Evolutionary conservation across 2,888 invertebrate species (phyloP).

Genomic region (Ctena decussata): DNA sequence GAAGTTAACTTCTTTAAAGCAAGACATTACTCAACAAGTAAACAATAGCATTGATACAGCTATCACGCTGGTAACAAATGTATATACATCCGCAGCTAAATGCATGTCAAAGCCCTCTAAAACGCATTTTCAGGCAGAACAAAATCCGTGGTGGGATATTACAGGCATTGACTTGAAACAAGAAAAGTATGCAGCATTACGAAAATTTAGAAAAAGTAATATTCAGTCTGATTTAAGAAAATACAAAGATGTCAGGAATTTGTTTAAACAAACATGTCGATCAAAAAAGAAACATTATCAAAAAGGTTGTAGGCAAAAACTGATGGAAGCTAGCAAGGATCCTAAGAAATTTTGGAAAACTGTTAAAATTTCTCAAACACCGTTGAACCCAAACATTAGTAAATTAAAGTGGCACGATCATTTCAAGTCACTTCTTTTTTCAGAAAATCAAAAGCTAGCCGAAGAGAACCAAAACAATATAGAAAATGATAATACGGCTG

Average conservation of each 20-base stretch:
- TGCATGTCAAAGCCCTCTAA: background rate
- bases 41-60: slow-evolving; percentile 4
- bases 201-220: slow-evolving; percentile 5
- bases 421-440: slow-evolving; percentile 6
- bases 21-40: background rate
- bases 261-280: slow-evolving; percentile 8
- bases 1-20: background rate
- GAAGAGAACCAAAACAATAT: background rate
- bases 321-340: slow-evolving; percentile 8
- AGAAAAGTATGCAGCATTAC: background rate
- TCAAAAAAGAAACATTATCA: background rate
- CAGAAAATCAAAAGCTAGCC: background rate
- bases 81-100: background rate
- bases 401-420: slow-evolving; percentile 1
- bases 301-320: background rate
- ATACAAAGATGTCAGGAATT: slow-evolving; percentile 6
- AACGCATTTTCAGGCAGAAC: background rate
- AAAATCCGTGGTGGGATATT: background rate
- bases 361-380: background rate
- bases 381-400: background rate
- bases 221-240: background rate
- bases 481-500: background rate
- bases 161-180: slow-evolving; percentile 2
- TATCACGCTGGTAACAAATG: background rate
- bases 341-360: slow-evolving; percentile 11